Evolutionary conservation across 2,113 vertebrate species (phyloP), one percentile per base, ranked within the genome.

Genomic region (Scopus umbretta): DNA sequence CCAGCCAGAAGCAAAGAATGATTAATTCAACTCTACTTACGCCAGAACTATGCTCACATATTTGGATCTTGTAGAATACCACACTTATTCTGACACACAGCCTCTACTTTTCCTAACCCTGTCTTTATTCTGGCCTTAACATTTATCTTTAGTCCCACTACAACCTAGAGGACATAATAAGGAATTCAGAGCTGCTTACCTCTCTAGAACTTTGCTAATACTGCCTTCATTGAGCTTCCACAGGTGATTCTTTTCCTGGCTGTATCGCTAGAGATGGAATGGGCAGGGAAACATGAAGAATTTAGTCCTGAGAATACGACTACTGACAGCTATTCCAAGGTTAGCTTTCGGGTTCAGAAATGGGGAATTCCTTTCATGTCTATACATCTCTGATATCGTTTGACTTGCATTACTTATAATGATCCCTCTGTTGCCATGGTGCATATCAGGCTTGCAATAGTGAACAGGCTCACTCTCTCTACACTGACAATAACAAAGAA

Each of bases 341-440:
- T 15, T 73, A 61, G 45, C 14, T 86, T 94, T 58, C 29, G 59
- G 55, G 29, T 47, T 93, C 76, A 89, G 72, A 94, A 89, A 38
- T 2, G 6, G 42, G 53, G 72, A 91, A 84, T 80, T 84, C 72
- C 80, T 92, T 94, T 95, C 74, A 88, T 90, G 96, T 88, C 82
- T 86, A 22, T 50, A 58, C 50, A 76, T 86, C 67, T 78, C 73
- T 63, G 79, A 22, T 45, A 73, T 42, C 25, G 59, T 91, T 74
- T 85, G 84, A 89, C 61, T 87, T 81, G 66, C 52, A 68, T 68
- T 66, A 52, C 88, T 92, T 89, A 10, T 78, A 80, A 86, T 71
- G 86, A 84, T 70, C 53, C 45, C 49, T 78, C 68, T 84, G 86
- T 91, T 96, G 89, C 93, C 80, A 89, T 89, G 95, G 94, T 89